phyloP scores from a whole-genome alignment of 2,888 invertebrate species.

The Stegana nigrithorax region DNA sequence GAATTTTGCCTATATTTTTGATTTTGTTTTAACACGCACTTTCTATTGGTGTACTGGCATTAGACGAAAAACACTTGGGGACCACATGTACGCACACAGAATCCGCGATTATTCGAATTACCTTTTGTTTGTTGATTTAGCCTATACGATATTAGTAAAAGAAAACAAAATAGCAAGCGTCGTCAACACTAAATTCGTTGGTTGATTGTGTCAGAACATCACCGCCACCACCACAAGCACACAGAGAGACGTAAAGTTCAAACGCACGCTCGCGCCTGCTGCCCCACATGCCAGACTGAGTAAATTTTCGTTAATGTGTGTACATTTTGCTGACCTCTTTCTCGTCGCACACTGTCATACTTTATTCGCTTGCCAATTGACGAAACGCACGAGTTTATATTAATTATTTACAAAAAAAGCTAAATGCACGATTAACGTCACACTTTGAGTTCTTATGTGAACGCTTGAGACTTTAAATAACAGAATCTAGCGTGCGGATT shows the following conservation, averaged over 20 bases:
- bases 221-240: no score
- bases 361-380: neutral
- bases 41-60: neutral
- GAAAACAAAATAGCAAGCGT: no score
- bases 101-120: no score
- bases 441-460: no score
- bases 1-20: neutral
- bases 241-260: neutral
- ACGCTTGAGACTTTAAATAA: no score
- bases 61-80: neutral
- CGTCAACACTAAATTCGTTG: no score
- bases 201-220: no score
- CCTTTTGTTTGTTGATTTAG: no score
- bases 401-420: neutral
- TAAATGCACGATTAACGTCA: no score
- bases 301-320: neutral
- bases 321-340: conserved; percentile 9
- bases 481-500: no score
- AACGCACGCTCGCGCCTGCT: neutral
- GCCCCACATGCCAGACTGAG: neutral
- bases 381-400: neutral
- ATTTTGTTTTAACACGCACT: neutral
- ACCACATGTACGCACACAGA: neutral
- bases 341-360: neutral
- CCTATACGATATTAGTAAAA: no score